These are phyloP conservation scores for Lypha dubia DNA, from an alignment of 2,888 invertebrate genomes.

Conservation along the genomic window DNA sequence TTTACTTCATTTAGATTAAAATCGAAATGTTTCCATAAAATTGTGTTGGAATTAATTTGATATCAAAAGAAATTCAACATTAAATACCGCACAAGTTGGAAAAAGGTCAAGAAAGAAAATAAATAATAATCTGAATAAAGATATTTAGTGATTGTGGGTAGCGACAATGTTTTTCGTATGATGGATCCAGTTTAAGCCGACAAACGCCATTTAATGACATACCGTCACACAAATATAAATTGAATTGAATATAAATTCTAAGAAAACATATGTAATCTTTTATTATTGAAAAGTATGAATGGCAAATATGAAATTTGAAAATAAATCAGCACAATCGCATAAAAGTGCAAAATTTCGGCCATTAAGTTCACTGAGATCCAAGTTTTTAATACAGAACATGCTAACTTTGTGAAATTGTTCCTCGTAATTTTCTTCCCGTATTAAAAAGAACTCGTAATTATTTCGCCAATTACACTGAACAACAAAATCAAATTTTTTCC, in stretches of 20 bases:
- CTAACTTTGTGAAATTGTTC: no score
- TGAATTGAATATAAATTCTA: constrained; percentile 43
- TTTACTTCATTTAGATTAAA: constrained; percentile 27
- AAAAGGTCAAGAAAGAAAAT: constrained; percentile 24
- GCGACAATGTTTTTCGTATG: neutral
- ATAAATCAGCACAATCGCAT: neutral
- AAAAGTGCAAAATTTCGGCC: no score
- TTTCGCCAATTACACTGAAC: no score
- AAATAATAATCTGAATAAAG: neutral
- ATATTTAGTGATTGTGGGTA: constrained; percentile 11
- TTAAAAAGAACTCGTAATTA: no score
- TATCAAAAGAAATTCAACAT: constrained; percentile 14
- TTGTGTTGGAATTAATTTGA: constrained; percentile 14
- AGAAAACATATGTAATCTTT: neutral
- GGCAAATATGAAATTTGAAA: neutral
- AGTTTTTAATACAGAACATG: no score
- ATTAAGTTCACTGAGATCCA: no score
- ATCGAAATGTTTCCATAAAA: constrained; percentile 56
- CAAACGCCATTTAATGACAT: neutral
- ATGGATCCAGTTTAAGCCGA: neutral
- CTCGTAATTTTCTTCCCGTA: no score
- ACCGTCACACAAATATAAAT: neutral
- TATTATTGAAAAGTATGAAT: neutral
- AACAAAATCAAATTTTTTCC: no score
- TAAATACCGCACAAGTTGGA: neutral